Percentiles rank a stretch among this genome's conserved stretches.
Conservation (phyloP, 1,140 invertebrate species). For the Calliopsis andreniformis region DNA sequence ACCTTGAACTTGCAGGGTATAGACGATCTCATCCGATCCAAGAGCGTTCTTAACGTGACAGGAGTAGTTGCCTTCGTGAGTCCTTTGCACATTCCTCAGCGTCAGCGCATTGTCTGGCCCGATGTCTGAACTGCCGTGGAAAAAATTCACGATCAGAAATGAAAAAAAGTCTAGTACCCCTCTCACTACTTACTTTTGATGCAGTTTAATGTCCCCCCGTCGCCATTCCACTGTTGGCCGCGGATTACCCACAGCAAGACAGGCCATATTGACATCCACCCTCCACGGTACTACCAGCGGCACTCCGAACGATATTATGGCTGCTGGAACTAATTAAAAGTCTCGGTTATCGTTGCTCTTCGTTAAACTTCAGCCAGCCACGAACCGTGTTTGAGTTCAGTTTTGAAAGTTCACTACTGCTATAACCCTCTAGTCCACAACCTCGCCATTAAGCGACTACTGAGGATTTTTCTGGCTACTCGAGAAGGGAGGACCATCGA, state of each 20-base stretch:
- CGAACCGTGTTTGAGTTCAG: conserved; percentile 50
- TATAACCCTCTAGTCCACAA: neutral
- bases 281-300: conserved; percentile 81
- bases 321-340: conserved; percentile 82
- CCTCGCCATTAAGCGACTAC: neutral
- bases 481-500: neutral
- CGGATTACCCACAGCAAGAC: conserved; percentile 84
- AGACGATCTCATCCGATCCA: conserved; percentile 84
- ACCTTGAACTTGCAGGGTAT: conserved; percentile 84
- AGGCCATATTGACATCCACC: conserved; percentile 83
- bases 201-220: conserved; percentile 76
- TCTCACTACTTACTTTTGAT: conserved; percentile 71
- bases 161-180: neutral
- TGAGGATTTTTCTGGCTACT: conserved; percentile 4
- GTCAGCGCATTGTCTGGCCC: conserved; percentile 83
- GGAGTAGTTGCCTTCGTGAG: conserved; percentile 85
- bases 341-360: conserved; percentile 47
- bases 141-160: neutral
- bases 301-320: conserved; percentile 84
- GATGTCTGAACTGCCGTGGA: conserved; percentile 76
- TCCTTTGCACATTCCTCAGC: conserved; percentile 82
- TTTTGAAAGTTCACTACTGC: conserved; percentile 42
- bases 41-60: conserved; percentile 84
- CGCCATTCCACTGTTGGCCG: conserved; percentile 82
- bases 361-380: conserved; percentile 40